These are phyloP conservation scores for Akabosia matsudoensis DNA, from an alignment of 1,140 invertebrate species.

Conservation along the genomic window DNA sequence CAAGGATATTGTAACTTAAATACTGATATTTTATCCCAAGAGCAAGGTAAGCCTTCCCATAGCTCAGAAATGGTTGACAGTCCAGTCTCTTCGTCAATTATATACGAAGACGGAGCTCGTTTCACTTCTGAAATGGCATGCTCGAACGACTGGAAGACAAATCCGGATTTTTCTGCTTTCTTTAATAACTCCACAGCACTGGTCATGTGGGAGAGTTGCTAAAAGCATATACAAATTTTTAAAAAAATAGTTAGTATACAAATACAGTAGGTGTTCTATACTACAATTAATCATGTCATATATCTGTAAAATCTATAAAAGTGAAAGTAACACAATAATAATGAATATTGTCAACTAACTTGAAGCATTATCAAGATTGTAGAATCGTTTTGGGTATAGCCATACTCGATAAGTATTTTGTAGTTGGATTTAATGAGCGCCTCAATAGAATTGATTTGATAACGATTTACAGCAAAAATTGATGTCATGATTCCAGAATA, in stretches of 20 bases:
- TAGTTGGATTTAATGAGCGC: constrained; percentile 3
- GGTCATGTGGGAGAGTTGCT: neutral
- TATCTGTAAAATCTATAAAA: too few species aligned
- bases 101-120: neutral
- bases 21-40: neutral
- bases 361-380: neutral
- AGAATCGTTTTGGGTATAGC: neutral
- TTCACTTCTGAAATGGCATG: neutral
- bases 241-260: too few species aligned
- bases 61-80: neutral
- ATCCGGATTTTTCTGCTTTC: constrained; percentile 4
- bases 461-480: constrained; percentile 5
- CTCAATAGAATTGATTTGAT: neutral
- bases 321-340: too few species aligned
- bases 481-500: constrained; percentile 18
- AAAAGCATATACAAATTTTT: neutral
- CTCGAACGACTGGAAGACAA: neutral
- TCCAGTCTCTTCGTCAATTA: constrained; percentile 21
- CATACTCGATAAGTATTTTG: constrained; percentile 6
- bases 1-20: constrained; percentile 15
- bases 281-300: too few species aligned
- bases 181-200: neutral
- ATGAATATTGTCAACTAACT: too few species aligned
- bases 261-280: too few species aligned
- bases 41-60: neutral